Percentiles rank a stretch among this genome's conserved stretches.
Conservation (phyloP, 2,113 vertebrate species). For the Sceloporus undulatus region DNA sequence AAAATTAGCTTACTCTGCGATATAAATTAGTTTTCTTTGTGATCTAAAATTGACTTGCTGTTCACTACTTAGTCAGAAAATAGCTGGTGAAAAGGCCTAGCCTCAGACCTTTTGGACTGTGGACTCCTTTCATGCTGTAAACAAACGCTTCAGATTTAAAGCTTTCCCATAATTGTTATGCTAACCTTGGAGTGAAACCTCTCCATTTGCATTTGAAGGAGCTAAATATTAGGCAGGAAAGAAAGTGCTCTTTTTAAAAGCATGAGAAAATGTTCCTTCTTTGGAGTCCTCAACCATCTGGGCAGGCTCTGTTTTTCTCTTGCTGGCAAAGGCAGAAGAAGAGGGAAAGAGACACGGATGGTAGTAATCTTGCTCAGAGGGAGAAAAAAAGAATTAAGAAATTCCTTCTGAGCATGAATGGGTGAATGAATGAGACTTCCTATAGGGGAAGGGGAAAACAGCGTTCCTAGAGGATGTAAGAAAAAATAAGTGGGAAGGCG, state of each 20-base stretch:
- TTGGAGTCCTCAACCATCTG: constrained; percentile 92
- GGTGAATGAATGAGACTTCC: constrained; percentile 74
- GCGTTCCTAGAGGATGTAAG: constrained; percentile 62
- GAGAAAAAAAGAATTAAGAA: constrained; percentile 72
- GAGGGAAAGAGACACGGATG: constrained; percentile 75
- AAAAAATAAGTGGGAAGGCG: constrained; percentile 43
- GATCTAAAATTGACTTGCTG: constrained; percentile 86
- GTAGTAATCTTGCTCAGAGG: constrained; percentile 71
- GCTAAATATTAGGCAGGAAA: constrained; percentile 99
- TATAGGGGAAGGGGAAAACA: constrained; percentile 63
- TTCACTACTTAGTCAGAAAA: constrained; percentile 85
- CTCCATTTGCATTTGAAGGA: constrained; percentile 99
- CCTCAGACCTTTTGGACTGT: constrained; percentile 81
- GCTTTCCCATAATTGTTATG: constrained; percentile 99
- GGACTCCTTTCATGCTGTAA: constrained; percentile 93
- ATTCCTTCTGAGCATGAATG: constrained; percentile 74
- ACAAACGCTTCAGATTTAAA: constrained; percentile 98
- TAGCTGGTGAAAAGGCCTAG: constrained; percentile 84
- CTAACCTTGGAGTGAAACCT: constrained; percentile 97
- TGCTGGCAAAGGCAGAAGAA: constrained; percentile 75
- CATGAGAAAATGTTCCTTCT: constrained; percentile 95
- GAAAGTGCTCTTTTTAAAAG: constrained; percentile 94
- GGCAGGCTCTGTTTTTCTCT: constrained; percentile 84
- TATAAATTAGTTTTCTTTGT: constrained; percentile 87
- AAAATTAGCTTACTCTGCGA: constrained; percentile 82